Base-by-base conservation (phyloP, 2,797 vertebrate genomes). In the Sebastes diaconus region DNA sequence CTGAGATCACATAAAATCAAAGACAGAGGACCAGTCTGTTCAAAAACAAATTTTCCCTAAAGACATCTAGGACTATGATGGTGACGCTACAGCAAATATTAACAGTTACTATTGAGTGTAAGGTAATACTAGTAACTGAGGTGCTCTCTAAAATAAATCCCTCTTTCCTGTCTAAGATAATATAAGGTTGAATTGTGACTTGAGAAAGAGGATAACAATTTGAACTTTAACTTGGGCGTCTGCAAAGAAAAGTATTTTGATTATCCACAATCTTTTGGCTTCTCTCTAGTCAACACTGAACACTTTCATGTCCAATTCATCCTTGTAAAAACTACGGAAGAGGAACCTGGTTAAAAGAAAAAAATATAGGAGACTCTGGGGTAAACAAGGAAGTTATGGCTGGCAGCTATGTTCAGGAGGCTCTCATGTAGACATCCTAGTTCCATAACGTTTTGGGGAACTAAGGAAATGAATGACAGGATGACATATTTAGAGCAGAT, bases 401-500 rank as follows among this genome's bases (percentile, higher is more conserved):
- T 57, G 60, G 14, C 36, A 54, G 66, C 65, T 55, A 16, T 34
- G 32, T 57, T 75, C 24, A 36, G 22, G 60, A 78, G 34, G 57
- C 27, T 68, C 12, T 13, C 65, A 65, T n/a, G 52, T 6, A 58
- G 7, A 65, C 8, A 70, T 78, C 11, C 29, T 14, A 59, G 32
- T 5, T 59, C 25, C 32, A 10, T 54, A 57, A 72, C 0, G 3
- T 50, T 65, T 81, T 42, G 9, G 42, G 69, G 12, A 77, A 64
- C n/a, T 8, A 24, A 46, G 13, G 14, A 29, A 69, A 59, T 69
- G 16, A 84, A 46, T 63, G 77, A 68, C 72, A 55, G 60, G 63
- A 60, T 74, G 69, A 73, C 57, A 55, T 12, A 66, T 73, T 81
- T 46, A 55, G 78, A 73, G 57, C 57, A 77, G 61, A 55, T 63